Conservation (phyloP, 2,113 vertebrate genomes). For the Eclectus roratus region DNA sequence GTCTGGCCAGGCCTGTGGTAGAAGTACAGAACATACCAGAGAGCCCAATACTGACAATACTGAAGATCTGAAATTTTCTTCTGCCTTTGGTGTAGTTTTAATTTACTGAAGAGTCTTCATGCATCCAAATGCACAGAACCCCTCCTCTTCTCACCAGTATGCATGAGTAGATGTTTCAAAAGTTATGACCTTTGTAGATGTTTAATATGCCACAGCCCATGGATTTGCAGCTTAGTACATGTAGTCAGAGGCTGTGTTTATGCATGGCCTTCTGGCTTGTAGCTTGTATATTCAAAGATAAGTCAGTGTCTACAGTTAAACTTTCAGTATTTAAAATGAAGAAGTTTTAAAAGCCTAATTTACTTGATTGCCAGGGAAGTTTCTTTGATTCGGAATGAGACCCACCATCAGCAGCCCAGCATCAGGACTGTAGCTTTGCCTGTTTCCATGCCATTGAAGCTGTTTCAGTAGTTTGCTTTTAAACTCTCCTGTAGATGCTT, state of each 20-base stretch:
- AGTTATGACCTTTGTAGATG: not conserved
- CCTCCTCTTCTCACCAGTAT: not conserved
- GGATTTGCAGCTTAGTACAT: not conserved
- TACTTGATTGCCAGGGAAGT: not conserved
- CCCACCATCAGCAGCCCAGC: fast-evolving
- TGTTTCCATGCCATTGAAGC: not conserved
- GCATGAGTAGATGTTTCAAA: not conserved
- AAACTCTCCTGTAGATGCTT: not conserved
- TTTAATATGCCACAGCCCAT: not conserved
- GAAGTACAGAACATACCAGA: not conserved
- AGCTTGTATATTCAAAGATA: not conserved
- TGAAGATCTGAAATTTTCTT: not conserved
- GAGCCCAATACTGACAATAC: not conserved
- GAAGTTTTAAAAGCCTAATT: not conserved
- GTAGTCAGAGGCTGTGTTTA: not conserved
- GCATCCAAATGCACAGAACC: not conserved
- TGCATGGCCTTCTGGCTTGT: not conserved
- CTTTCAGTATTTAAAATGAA: not conserved
- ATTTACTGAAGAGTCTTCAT: not conserved
- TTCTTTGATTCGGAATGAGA: not conserved
- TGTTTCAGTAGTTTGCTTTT: not conserved
- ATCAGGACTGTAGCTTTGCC: not conserved
- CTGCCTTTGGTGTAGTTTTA: not conserved
- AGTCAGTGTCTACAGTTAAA: not conserved
- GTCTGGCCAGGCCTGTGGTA: not conserved